Conservation (phyloP, 1,140 invertebrate species). For the Choristoneura fumiferana region DNA sequence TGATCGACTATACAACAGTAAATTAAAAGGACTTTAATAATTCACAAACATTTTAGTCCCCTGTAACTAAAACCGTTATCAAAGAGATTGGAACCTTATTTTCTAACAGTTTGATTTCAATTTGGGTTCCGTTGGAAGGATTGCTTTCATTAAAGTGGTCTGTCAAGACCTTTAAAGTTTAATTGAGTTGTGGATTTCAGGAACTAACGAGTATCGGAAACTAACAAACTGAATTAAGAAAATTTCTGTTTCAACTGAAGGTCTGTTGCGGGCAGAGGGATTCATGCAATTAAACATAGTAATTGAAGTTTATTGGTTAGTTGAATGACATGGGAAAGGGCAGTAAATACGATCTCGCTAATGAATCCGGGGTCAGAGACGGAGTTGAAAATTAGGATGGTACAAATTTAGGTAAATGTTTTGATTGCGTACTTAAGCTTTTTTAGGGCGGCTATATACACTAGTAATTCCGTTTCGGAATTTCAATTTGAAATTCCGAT, state of each 20-base stretch:
- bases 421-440: too few relatives aligned
- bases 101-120: not conserved
- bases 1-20: not conserved
- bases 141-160: conserved; percentile 46
- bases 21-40: conserved; percentile 17
- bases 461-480: too few relatives aligned
- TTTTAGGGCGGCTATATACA: too few relatives aligned
- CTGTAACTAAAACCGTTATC: not conserved
- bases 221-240: conserved; percentile 56
- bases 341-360: too few relatives aligned
- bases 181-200: conserved; percentile 69
- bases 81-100: not conserved
- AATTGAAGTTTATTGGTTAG: conserved; percentile 1
- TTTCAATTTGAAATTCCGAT: too few relatives aligned
- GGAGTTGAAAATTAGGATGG: not conserved
- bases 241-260: conserved; percentile 9
- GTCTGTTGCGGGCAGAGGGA: conserved; percentile 2
- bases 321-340: not conserved
- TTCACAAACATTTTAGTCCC: conserved; percentile 16
- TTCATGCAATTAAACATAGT: conserved; percentile 13
- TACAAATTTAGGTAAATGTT: too few relatives aligned
- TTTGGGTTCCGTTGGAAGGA: conserved; percentile 19
- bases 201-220: conserved; percentile 58
- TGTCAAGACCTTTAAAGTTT: conserved; percentile 66
- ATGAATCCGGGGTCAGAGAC: too few relatives aligned